phyloP scores from a whole-genome alignment of 1,140 invertebrate species.

The Paraescarpia echinospica region DNA sequence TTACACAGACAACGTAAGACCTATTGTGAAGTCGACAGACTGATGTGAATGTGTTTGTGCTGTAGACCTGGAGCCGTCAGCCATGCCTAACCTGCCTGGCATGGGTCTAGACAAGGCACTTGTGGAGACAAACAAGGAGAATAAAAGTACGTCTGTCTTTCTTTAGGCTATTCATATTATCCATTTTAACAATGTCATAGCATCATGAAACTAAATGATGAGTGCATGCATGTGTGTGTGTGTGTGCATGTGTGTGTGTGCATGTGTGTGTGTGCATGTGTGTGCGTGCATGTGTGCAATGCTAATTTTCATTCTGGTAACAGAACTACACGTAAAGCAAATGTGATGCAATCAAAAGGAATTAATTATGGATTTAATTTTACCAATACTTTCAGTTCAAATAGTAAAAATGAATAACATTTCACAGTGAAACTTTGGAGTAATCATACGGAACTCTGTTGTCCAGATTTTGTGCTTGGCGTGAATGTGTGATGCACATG shows the following conservation, averaged over 20 bases:
- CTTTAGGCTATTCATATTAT: slow-evolving; percentile 31
- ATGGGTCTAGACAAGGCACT: slow-evolving; percentile 83
- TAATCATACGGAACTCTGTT: not conserved
- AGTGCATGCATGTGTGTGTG: not conserved
- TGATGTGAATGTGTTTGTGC: slow-evolving; percentile 32
- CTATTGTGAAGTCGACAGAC: not conserved
- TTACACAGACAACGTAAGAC: not conserved
- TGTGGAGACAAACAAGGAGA: slow-evolving; percentile 54
- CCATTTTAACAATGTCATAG: not conserved
- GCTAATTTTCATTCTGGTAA: too few species aligned
- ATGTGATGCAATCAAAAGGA: not conserved
- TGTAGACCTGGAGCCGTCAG: slow-evolving; percentile 70
- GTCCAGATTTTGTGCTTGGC: not conserved
- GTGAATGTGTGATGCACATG: too few species aligned
- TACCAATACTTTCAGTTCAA: not conserved
- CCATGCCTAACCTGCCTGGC: slow-evolving; percentile 74
- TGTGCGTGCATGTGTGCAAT: not conserved
- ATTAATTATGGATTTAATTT: not conserved
- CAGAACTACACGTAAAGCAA: not conserved
- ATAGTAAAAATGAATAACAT: not conserved
- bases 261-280: not conserved
- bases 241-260: not conserved
- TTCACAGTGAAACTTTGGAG: not conserved
- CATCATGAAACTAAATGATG: not conserved
- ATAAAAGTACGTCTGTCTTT: slow-evolving; percentile 31